Evolutionary conservation across 2,797 vertebrate genomes (phyloP), one percentile per base, ranked within the genome.

Genomic region (Potorous gilbertii): DNA sequence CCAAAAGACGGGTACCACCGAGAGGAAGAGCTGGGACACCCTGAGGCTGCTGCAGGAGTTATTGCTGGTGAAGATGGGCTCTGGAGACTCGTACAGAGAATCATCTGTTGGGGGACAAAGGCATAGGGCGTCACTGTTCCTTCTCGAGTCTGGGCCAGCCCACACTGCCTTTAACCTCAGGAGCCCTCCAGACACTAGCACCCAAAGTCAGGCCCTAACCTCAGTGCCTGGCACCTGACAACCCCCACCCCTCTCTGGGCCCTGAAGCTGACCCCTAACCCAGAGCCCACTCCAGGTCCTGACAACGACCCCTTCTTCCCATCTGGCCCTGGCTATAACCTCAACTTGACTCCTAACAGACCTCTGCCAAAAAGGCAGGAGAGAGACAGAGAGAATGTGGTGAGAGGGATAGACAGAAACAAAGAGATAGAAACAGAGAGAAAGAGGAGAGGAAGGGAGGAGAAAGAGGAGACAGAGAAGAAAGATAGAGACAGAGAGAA

Each of bases 41-140:
- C 97, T 96, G 98, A 98, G 98, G 97, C 98, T 96, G 52, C 98
- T 98, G 98, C 98, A 99, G 90, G 98, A 99, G 98, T 99, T 99
- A 97, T 99, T 99, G 97, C 99, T 99, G 98, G 99, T 99, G 99
- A 99, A 99, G 98, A 99, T 99, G 46, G 99, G 99, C 98, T 99
- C 99, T 0, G 99, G 99, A 96, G 99, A 99, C 96, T 99, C 99
- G 3, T 99, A 99, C 95, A 99, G 99, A 57, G 99, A 99, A 97
- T 99, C 99, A 96, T 99, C 99, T 99, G 98, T 29, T 97, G 98
- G 0, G 94, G 18, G 4, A 90, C 52, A 95, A 0, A 4, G 92
- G 0, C 18, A 91, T 5, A 55, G 81, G 56, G 29, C 0, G 0
- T 11, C 57, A 5, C 9, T 10, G 56, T 31, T n/a, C 91, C n/a